A percentile compares a stretch with the other conserved stretches of the same genome.
These are phyloP conservation scores for Macrostomum lignano DNA, from an alignment of 1,140 invertebrate genomes.

Conservation along the genomic window DNA sequence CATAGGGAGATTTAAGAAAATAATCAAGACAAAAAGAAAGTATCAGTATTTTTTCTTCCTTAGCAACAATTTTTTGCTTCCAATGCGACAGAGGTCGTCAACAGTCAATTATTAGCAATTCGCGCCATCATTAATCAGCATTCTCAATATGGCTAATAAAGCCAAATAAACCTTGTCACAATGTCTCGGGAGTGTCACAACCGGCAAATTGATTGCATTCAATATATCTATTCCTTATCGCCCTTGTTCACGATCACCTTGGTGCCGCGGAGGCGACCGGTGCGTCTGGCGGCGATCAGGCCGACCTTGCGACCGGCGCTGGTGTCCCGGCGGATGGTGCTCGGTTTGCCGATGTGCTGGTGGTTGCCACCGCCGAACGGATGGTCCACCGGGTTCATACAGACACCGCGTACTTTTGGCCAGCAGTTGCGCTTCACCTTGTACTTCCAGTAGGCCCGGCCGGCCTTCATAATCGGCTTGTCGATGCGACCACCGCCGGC, in stretches of 20 bases:
- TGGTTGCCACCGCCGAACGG: slow-evolving; percentile 99
- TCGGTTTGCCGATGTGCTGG: slow-evolving; percentile 99
- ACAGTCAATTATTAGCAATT: too few species aligned
- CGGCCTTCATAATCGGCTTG: slow-evolving; percentile 94
- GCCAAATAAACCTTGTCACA: too few species aligned
- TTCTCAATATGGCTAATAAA: too few species aligned
- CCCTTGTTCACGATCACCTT: slow-evolving; percentile 8
- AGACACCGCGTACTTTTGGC: slow-evolving; percentile 50
- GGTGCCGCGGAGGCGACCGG: slow-evolving; percentile 76
- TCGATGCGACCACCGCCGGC: slow-evolving; percentile 97
- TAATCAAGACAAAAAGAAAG: too few species aligned
- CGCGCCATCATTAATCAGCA: too few species aligned
- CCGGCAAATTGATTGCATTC: too few species aligned
- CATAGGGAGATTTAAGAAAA: too few species aligned
- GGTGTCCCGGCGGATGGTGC: slow-evolving; percentile 85
- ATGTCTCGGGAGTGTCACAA: too few species aligned
- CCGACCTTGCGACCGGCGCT: slow-evolving; percentile 96
- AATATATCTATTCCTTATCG: too few species aligned
- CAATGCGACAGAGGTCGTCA: too few species aligned
- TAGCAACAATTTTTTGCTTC: too few species aligned
- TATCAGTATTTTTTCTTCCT: too few species aligned
- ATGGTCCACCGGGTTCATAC: slow-evolving; percentile 74
- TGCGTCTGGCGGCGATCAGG: slow-evolving; percentile 97
- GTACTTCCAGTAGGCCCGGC: slow-evolving; percentile 93
- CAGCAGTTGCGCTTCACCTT: slow-evolving; percentile 98